Conservation (phyloP, 2,888 invertebrate genomes). For the Acanthococcus lagerstroemiae region DNA sequence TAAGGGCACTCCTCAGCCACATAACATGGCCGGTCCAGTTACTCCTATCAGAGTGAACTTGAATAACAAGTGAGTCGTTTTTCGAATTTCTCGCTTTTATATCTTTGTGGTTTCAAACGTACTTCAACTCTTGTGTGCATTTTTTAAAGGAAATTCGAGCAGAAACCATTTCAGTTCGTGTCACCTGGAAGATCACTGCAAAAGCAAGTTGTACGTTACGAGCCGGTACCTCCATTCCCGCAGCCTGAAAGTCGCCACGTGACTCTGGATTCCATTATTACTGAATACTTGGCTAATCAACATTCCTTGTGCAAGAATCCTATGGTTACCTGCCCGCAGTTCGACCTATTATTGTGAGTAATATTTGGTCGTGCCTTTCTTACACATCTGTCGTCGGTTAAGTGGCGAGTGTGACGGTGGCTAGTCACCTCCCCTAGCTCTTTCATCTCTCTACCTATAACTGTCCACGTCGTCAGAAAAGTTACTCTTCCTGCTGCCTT, state of each 20-base stretch:
- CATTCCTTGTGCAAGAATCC: constrained; percentile 97
- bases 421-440: too few species aligned
- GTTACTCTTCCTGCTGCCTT: too few species aligned
- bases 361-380: neutral
- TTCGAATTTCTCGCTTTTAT: neutral
- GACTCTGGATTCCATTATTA: constrained; percentile 83
- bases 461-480: too few species aligned
- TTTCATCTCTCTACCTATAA: too few species aligned
- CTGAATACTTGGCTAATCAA: constrained; percentile 92
- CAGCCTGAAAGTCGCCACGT: constrained; percentile 43
- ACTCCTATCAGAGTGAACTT: constrained; percentile 10
- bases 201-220: constrained; percentile 11
- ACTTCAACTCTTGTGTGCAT: neutral
- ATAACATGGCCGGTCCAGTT: neutral
- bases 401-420: too few species aligned
- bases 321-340: constrained; percentile 93
- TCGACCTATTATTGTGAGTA: constrained; percentile 77
- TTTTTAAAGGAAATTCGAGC: constrained; percentile 5
- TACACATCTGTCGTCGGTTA: too few species aligned
- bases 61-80: neutral
- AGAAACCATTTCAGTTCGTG: neutral
- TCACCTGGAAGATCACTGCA: constrained; percentile 19
- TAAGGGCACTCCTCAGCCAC: neutral
- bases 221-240: constrained; percentile 7
- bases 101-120: neutral